Evolutionary conservation across 2,888 invertebrate genomes (phyloP).

Genomic region (Agrotis segetum): DNA sequence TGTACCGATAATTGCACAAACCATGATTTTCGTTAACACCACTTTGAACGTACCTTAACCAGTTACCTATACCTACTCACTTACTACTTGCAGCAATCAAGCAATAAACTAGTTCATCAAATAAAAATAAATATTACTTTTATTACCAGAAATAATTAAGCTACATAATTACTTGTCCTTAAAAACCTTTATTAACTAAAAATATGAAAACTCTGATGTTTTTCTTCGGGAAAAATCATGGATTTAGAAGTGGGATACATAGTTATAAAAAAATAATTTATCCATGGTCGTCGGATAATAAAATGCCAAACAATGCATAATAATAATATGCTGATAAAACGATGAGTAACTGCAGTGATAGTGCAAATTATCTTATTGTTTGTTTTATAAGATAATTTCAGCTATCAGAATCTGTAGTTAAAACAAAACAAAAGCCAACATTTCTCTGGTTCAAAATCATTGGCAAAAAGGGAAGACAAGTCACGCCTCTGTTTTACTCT

Average conservation of each 20-base stretch:
- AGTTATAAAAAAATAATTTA: neutral
- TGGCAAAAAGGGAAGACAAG: neutral
- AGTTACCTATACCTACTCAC: slow-evolving; percentile 4
- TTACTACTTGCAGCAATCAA: neutral
- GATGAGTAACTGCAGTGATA: slow-evolving; percentile 5
- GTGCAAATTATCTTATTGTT: slow-evolving; percentile 11
- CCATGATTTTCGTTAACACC: slow-evolving; percentile 53
- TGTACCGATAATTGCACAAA: slow-evolving; percentile 56
- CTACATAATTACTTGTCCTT: too few species aligned
- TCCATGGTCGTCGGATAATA: neutral
- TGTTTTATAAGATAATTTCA: neutral
- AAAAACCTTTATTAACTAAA: neutral
- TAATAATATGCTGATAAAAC: neutral
- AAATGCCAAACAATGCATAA: neutral
- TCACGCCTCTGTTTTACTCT: neutral
- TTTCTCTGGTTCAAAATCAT: neutral
- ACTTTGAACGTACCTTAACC: slow-evolving; percentile 10
- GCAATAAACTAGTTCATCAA: neutral
- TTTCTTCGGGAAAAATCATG: neutral
- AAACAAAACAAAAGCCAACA: neutral
- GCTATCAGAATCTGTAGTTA: neutral
- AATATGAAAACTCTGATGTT: neutral
- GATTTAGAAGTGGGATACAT: too few species aligned
- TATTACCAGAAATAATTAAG: neutral
- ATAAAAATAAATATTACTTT: neutral